phyloP scores from a whole-genome alignment of 2,888 invertebrate species.

The Sisyra terminalis region DNA sequence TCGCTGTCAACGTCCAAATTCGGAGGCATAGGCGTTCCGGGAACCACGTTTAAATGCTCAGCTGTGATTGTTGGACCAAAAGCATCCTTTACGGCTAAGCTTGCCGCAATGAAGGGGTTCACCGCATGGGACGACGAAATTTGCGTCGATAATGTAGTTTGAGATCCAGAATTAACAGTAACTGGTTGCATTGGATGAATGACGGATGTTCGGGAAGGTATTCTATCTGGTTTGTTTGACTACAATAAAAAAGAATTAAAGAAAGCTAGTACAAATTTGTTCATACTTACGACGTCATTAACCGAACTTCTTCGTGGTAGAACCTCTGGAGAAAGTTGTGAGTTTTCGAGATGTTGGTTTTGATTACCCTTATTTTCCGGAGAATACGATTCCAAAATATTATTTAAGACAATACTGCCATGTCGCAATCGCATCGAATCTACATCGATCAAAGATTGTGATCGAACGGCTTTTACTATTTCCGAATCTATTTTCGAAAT shows the following conservation, averaged over 20 bases:
- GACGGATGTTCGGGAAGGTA: neutral
- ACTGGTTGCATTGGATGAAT: neutral
- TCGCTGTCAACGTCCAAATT: conserved; percentile 21
- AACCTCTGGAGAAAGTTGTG: no score
- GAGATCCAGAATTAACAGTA: neutral
- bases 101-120: neutral
- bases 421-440: neutral
- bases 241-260: neutral
- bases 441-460: conserved; percentile 5
- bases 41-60: conserved; percentile 14
- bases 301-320: no score
- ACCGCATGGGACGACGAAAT: neutral
- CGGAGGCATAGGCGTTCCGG: conserved; percentile 27
- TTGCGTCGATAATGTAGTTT: neutral
- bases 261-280: neutral
- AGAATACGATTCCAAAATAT: neutral
- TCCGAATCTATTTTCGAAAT: neutral
- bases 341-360: no score
- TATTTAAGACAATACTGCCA: no score
- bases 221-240: neutral
- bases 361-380: no score
- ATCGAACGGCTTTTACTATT: conserved; percentile 1
- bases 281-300: neutral
- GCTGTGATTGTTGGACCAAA: conserved; percentile 4
- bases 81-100: conserved; percentile 6